Evolutionary conservation across 2,797 vertebrate genomes (phyloP).

Genomic region (Peromyscus nudipes): DNA sequence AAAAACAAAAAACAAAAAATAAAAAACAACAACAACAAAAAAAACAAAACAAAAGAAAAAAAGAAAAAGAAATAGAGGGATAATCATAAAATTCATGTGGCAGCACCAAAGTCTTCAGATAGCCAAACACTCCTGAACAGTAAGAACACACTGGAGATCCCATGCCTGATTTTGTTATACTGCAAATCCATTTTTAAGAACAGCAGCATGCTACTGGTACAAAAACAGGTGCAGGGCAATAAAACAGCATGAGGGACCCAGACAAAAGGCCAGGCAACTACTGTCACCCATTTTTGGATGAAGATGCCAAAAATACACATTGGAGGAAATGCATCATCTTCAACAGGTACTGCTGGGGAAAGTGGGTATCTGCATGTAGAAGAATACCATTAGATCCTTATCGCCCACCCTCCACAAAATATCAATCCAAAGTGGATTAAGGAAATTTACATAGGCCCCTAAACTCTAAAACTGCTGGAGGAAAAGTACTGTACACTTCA

Average conservation of each 20-base stretch:
- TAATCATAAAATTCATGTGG: neutral
- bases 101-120: neutral
- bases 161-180: neutral
- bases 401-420: neutral
- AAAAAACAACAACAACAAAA: no score
- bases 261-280: neutral
- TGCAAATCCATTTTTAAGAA: neutral
- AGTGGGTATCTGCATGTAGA: neutral
- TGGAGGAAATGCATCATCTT: neutral
- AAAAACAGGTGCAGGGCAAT: neutral
- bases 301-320: neutral
- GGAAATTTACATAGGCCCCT: neutral
- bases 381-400: neutral
- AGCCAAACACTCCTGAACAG: neutral
- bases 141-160: neutral
- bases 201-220: neutral
- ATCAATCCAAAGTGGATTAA: neutral
- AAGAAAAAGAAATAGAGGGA: neutral
- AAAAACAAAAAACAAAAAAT: no score
- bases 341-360: neutral
- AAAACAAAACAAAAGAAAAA: no score
- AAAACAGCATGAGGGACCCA: neutral
- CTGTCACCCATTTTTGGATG: neutral
- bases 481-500: neutral
- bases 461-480: neutral